Conservation (phyloP, 2,888 invertebrate species). For the Dryadula phaetusa region DNA sequence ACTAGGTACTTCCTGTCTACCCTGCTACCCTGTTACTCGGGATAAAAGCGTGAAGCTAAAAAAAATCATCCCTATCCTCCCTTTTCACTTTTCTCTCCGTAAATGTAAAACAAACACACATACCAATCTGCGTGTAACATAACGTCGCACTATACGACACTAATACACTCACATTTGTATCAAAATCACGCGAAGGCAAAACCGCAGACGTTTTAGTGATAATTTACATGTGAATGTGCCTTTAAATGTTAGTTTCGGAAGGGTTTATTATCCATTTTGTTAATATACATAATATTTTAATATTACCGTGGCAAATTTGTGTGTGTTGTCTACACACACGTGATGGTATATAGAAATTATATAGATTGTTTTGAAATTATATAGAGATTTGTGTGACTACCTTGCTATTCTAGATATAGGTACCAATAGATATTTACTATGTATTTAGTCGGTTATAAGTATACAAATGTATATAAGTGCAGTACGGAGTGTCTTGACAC, state of each 20-base stretch:
- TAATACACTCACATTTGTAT: slow-evolving; percentile 37
- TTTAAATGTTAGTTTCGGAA: neutral
- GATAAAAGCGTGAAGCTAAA: no score
- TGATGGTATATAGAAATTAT: no score
- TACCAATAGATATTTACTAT: no score
- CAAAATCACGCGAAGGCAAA: slow-evolving; percentile 11
- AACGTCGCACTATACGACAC: slow-evolving; percentile 36
- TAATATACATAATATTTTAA: neutral
- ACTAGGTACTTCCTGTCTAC: no score
- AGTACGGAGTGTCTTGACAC: no score
- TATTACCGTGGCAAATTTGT: neutral
- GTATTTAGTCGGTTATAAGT: no score
- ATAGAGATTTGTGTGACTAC: no score
- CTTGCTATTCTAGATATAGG: no score
- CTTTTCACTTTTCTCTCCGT: neutral
- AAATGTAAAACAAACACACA: neutral
- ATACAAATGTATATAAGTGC: no score
- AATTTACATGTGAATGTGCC: slow-evolving; percentile 15
- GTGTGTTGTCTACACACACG: no score
- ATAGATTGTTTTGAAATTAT: no score
- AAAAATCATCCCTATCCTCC: neutral
- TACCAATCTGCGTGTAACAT: neutral
- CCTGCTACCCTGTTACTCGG: no score
- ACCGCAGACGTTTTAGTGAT: slow-evolving; percentile 20
- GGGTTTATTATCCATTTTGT: neutral